Base-by-base conservation (phyloP, 30 jellyfish, hydroid and myxozoan species). In the Cassiopea andromeda region DNA sequence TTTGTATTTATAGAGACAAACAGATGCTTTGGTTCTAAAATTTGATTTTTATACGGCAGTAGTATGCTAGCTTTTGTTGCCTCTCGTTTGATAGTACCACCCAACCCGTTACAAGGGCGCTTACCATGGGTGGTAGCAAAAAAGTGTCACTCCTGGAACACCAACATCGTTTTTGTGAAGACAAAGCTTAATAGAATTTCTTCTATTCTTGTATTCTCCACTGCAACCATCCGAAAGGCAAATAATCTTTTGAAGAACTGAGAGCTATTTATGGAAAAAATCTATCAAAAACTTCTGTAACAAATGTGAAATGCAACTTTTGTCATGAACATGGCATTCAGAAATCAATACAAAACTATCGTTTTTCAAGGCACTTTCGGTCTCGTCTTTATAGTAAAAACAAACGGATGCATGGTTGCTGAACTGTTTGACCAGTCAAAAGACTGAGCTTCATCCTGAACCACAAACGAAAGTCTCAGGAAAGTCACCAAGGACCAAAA, bases 361-460 rank as follows among this genome's bases (percentile, higher is more conserved):
- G 85, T n/a, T 59, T 97, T 77, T 16, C 61, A 68, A 48, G 46
- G 54, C 71, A 12, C 16, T 49, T 43, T 19, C 61, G 27, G 67
- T 61, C 54, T 54, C 86, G 60, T 66, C 44, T 46, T 69, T 59
- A 1, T 16, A 38, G 70, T 90, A 84, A 17, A 90, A 43, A 90
- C 92, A 61, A 61, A 92, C 15, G 95, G 80, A 44, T 90, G 90
- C 48, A 90, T 61, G 50, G 92, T 60, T 47, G 92, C 75, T 78
- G 78, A 93, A 19, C 18, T 38, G 46, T 78, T 78, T 49, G 78
- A 78, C 96, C 93, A 78, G 64, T 88, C 93, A 66, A 27, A 88
- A 16, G 87, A 79, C 73, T 88, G 92, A 44, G 78, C 68, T 88
- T 88, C 92, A 69, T 89, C 97, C 54, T 89, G 97, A 14, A 89